Base-by-base conservation (phyloP, 1,140 invertebrate species). In the Chrysoperla carnea region DNA sequence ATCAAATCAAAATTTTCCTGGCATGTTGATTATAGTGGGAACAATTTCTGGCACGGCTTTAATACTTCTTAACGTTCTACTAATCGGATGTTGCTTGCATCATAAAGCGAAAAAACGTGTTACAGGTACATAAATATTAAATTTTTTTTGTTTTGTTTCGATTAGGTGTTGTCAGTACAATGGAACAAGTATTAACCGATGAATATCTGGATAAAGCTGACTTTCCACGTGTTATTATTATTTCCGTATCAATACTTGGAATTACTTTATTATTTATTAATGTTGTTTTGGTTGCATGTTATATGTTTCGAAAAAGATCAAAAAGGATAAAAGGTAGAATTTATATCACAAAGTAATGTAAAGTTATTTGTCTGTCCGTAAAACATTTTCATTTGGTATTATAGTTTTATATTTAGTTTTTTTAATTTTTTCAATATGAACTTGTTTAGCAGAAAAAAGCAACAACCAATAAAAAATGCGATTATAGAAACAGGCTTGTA, bases 31-130 rank as follows among this genome's bases (percentile, higher is more conserved):
- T 39, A 70, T 83, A 41, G 66, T 78, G 23, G 78, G 83, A 35
- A 80, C 76, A 42, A 68, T 83, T 27, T 72, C 82, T 8, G 81
- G 80, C 15, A 72, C 77, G 37, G 70, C 74, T 33, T 66, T 84
- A 39, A 72, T 85, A 23, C 60, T 81, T 23, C 70, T 89, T 54
- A 90, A 90, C 64, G 75, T 90, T 52, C 72, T 87, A 44, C 69
- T 91, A 57, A 84, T 91, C 47, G 79, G 84, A 42, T 90, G 84
- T 64, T 91, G 87, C 65, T 74, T 92, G 43, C 75, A 84, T 54
- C 72, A 79, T 57, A 70, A 72, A 66, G 70, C 76, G 43, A 78
- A 78, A 57, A 81, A 81, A 60, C 68, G 77, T 54, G 63, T 75
- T n/a, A 64, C 69, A 79, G 79, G 73, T 63, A 60, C 59, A 62